phyloP scores from a whole-genome alignment of 2,797 vertebrate genomes.

The Melanitta fusca region DNA sequence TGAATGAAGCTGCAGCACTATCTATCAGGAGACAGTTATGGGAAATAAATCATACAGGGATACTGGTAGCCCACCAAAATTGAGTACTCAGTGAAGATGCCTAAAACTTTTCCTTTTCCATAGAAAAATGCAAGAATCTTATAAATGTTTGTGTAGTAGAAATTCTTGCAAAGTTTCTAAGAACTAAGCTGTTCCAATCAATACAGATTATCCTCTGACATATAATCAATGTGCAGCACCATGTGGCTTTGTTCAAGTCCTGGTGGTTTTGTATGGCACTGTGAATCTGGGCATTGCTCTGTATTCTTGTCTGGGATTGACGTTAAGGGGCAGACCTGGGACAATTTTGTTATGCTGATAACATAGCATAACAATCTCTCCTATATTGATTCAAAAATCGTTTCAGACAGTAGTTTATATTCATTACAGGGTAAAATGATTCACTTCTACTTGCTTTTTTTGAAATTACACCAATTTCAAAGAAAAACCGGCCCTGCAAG shows the following conservation, averaged over 20 bases:
- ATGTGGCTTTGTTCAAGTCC: not conserved
- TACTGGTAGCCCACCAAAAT: not conserved
- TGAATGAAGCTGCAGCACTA: not conserved
- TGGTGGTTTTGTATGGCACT: not conserved
- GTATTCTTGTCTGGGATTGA: not conserved
- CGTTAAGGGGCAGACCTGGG: not conserved
- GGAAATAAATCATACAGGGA: not conserved
- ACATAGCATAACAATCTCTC: not conserved
- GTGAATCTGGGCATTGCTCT: not conserved
- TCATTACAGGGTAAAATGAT: not conserved
- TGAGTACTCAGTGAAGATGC: not conserved
- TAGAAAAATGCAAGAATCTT: not conserved
- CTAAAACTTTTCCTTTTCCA: not conserved
- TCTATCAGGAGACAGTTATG: not conserved
- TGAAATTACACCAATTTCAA: slow-evolving; percentile 3
- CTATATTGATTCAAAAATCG: not conserved
- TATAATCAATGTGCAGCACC: not conserved
- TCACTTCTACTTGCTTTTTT: not conserved
- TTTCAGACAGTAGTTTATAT: not conserved
- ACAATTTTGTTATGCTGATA: not conserved
- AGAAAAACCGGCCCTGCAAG: not conserved
- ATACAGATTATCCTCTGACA: not conserved
- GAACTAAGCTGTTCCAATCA: not conserved
- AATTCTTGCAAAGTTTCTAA: not conserved
- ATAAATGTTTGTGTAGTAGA: not conserved